Base-by-base conservation (phyloP, 2,797 vertebrate species). In the Discoglossus pictus region DNA sequence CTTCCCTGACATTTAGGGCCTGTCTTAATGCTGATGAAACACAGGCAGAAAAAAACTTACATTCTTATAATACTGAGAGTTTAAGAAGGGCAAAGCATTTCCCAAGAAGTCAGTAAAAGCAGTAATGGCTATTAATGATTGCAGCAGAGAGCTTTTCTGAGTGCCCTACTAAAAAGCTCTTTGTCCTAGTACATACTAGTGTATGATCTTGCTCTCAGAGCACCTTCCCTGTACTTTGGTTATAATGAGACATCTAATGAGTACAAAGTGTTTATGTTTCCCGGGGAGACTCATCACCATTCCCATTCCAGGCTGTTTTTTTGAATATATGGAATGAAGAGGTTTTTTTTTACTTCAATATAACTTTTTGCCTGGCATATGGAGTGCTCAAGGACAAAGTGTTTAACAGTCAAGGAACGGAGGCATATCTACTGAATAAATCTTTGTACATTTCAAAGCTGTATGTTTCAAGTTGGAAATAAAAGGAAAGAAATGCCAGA, bases 211-310 rank as follows among this genome's bases (percentile, higher is more conserved):
- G 79, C 74, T 86, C 85, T 87, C 83, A 83, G 79, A 87, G 82
- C 79, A 87, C 85, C 84, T 84, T 86, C 75, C 74, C 81, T 84
- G 84, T 65, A 79, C 86, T 89, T 88, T 83, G 82, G 81, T 83
- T 83, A 87, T 88, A 89, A 89, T 78, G 83, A 89, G 80, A 55
- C 82, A 88, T 86, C 84, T 89, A 89, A 89, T 86, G 86, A 89
- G 76, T 75, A 80, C 46, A 71, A 77, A 54, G 56, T 84, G 84
- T 86, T 87, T 86, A 88, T 83, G 79, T 83, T 82, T 91, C 83
- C 87, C 87, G 83, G 78, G 80, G 84, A 89, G 85, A 87, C 84
- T 80, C 81, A 83, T 85, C 84, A 83, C 72, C 20, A 61, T 86
- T 76, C 82, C 75, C 75, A 78, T 78, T 70, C 81, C 77, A 83